Base-by-base conservation (phyloP, 2,113 vertebrate species). In the Monopterus albus region DNA sequence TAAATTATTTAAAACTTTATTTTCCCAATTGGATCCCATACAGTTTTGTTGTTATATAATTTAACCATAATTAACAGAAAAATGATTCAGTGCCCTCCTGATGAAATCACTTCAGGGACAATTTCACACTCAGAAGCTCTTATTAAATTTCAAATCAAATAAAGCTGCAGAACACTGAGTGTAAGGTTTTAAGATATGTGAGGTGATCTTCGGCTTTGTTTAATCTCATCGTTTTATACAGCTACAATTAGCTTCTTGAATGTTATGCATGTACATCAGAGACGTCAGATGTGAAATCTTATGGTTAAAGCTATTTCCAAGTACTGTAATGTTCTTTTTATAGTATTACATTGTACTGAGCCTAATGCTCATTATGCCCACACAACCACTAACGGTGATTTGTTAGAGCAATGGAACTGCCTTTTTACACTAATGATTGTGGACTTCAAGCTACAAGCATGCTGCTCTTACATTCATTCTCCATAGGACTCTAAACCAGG, bases 1-100 rank as follows among this genome's bases (percentile, higher is more conserved):
- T 64, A 15, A 59, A 68, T 23, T 45, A 18, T 69, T 21, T 62
- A 55, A 72, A 72, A 61, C 11, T 13, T 46, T 40, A 63, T 56
- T 68, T 35, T 20, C 40, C 36, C 0, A 23, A 12, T 53, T 60
- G 31, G 40, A 21, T 26, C 35, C 12, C 50, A 36, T 42, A 25
- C 49, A 10, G 10, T 18, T 1, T 56, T 51, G 45, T 40, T 55
- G n/a, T 69, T 60, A 61, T 77, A 68, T 53, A 33, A 74, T 71
- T 61, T 43, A 39, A 28, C 10, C 7, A 1, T 79, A 78, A 72
- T 72, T 65, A 61, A 53, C 51, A 56, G 23, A 26, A 59, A 49
- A 42, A 21, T 21, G 42, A 65, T 52, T 70, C 7, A 40, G n/a
- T 39, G 25, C 59, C 55, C 25, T 45, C 52, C 33, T 29, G 64